These are phyloP conservation scores for Perca schrenkii DNA, from an alignment of 2,113 vertebrate species.

Conservation along the genomic window DNA sequence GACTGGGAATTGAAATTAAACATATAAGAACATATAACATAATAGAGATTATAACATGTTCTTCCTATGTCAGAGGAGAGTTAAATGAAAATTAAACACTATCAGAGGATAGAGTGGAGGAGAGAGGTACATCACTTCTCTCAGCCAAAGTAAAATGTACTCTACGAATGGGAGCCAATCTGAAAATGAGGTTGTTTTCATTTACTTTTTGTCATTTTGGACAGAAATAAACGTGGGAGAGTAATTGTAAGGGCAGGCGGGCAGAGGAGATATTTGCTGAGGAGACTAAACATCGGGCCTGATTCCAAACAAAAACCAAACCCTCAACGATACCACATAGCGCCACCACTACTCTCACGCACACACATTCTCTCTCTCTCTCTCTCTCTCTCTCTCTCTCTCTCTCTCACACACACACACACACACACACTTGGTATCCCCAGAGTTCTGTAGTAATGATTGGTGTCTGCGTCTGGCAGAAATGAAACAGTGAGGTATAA, in stretches of 20 bases:
- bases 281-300: constrained; percentile 81
- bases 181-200: constrained; percentile 28
- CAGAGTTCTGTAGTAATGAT: constrained; percentile 84
- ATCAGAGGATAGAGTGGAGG: constrained; percentile 2
- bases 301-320: constrained; percentile 82
- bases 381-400: constrained; percentile 6
- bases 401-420: background rate
- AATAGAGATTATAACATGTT: background rate
- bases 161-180: background rate
- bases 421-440: constrained; percentile 65
- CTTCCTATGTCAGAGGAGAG: background rate
- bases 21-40: too few relatives aligned
- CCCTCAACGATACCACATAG: constrained; percentile 81
- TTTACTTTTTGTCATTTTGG: constrained; percentile 35
- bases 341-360: constrained; percentile 79
- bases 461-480: constrained; percentile 82
- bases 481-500: constrained; percentile 80
- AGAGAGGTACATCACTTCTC: background rate
- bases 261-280: constrained; percentile 81
- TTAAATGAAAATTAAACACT: background rate
- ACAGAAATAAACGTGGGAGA: constrained; percentile 51
- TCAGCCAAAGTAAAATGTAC: background rate
- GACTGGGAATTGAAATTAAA: constrained; percentile 14
- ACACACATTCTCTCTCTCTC: constrained; percentile 45
- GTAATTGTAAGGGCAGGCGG: constrained; percentile 72